phyloP scores from a whole-genome alignment of 2,888 invertebrate genomes.

The Agrochola lychnidis region DNA sequence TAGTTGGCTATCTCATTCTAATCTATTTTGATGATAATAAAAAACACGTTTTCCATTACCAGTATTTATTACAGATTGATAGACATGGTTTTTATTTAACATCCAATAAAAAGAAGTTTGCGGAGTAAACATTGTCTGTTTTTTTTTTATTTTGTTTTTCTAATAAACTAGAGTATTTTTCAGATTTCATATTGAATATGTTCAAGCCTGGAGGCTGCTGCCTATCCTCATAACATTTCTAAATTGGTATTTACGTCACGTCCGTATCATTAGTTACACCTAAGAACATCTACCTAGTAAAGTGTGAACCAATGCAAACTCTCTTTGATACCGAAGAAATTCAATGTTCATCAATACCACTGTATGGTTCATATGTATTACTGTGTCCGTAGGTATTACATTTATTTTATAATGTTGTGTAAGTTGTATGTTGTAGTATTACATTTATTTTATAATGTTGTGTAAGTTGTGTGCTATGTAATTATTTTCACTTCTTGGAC shows the following conservation, averaged over 20 bases:
- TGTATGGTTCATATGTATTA: background rate
- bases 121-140: background rate
- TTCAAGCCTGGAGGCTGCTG: background rate
- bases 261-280: background rate
- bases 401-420: background rate
- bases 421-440: background rate
- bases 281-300: background rate
- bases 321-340: background rate
- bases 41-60: constrained; percentile 10
- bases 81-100: constrained; percentile 11
- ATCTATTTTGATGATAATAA: constrained; percentile 20
- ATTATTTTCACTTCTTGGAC: background rate
- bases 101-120: constrained; percentile 1
- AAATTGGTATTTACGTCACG: background rate
- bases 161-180: background rate
- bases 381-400: background rate
- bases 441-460: background rate
- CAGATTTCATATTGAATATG: background rate
- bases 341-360: background rate
- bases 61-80: background rate
- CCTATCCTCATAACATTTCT: background rate
- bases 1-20: constrained; percentile 7
- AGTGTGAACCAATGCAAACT: background rate
- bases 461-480: background rate
- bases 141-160: background rate